Percentiles rank a stretch among this genome's conserved stretches.
Conservation (phyloP, 1,140 invertebrate genomes). For the Tetraneura akinire region DNA sequence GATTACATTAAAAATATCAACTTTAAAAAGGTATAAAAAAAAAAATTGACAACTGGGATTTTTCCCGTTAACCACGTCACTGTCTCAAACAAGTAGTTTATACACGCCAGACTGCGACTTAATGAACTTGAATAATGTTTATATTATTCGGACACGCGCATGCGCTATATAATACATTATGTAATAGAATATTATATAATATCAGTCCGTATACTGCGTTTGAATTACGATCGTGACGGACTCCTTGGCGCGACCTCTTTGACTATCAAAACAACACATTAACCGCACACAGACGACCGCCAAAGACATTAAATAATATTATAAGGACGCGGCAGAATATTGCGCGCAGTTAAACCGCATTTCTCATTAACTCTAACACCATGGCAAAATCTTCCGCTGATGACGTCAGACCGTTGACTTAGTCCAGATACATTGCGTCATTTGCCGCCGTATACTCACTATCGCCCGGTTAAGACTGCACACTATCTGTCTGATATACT, state of each 20-base stretch:
- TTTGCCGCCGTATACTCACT: background rate
- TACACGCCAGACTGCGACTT: too few species aligned
- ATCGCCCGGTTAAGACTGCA: background rate
- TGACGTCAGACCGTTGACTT: conserved; percentile 7
- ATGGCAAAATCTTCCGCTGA: background rate
- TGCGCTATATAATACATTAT: too few species aligned
- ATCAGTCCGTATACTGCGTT: background rate
- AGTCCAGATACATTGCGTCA: conserved; percentile 39
- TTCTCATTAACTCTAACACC: conserved; percentile 44
- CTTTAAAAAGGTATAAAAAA: too few species aligned
- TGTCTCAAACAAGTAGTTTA: too few species aligned
- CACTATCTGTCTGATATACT: conserved; percentile 15
- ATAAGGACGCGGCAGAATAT: background rate
- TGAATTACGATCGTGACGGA: conserved; percentile 45
- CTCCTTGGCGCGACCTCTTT: background rate
- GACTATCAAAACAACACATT: conserved; percentile 34
- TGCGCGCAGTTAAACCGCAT: conserved; percentile 24
- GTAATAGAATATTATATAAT: too few species aligned
- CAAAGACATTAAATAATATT: background rate
- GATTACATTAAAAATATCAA: too few species aligned
- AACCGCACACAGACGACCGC: background rate
- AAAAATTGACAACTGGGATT: too few species aligned
- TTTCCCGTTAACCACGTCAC: too few species aligned
- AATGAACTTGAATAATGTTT: too few species aligned
- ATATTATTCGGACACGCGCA: too few species aligned